Evolutionary conservation across 1,140 invertebrate species (phyloP).

Genomic region (Cheumatopsyche charites): DNA sequence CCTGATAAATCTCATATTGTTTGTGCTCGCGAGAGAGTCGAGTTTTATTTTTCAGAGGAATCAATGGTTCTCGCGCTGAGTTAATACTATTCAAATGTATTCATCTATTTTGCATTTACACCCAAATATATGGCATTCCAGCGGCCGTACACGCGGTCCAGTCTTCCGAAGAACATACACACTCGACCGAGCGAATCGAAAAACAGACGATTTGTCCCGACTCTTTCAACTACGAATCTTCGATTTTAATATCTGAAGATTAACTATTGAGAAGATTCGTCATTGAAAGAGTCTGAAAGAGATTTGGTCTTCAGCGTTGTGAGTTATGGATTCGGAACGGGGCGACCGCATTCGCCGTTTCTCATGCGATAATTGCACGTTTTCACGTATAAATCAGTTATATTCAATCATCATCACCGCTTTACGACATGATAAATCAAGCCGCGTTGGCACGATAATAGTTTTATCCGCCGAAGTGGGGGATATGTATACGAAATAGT

Average conservation of each 20-base stretch:
- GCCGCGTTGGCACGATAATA: constrained; percentile 34
- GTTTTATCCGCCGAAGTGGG: constrained; percentile 24
- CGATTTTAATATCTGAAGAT: no score
- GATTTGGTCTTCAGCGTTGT: no score
- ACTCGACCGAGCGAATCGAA: neutral
- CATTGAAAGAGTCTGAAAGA: no score
- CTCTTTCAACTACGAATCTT: no score
- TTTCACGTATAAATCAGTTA: constrained; percentile 41
- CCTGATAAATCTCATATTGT: constrained; percentile 16
- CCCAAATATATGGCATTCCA: constrained; percentile 37
- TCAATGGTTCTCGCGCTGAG: constrained; percentile 18
- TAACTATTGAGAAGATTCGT: no score
- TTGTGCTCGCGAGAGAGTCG: constrained; percentile 9
- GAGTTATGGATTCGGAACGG: constrained; percentile 32
- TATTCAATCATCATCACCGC: constrained; percentile 37
- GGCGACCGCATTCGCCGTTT: constrained; percentile 30
- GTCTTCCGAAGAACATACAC: neutral
- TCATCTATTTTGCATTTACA: constrained; percentile 45
- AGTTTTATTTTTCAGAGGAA: constrained; percentile 2
- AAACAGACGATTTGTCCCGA: constrained; percentile 14
- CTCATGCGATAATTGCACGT: constrained; percentile 36
- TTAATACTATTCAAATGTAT: constrained; percentile 41
- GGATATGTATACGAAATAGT: constrained; percentile 30
- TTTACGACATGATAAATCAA: constrained; percentile 37
- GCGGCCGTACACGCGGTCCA: constrained; percentile 4